Evolutionary conservation across 2,888 invertebrate genomes (phyloP), one percentile per base, ranked within the genome.

Genomic region (Plagodis dolabraria): DNA sequence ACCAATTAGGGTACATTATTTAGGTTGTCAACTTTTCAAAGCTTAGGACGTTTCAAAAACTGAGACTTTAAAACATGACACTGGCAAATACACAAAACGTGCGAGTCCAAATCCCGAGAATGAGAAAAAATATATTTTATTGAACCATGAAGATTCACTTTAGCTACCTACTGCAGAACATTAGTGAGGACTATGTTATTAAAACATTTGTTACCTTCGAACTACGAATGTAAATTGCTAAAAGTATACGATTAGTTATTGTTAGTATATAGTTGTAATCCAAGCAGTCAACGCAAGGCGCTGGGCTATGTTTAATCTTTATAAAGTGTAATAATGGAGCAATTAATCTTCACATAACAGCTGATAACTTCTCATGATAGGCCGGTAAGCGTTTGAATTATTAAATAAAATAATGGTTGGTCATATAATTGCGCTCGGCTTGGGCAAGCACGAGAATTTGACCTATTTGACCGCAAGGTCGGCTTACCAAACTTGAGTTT

Each of bases 391-490:
- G 72, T 76, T 77, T 75, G 77, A 79, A 83, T 82, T 81, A 83
- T 82, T 79, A 78, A 80, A 82, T 82, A 80, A 84, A 85, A 86
- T 89, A 89, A 88, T 87, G 76, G 79, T 65, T 67, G 73, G 80
- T 82, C 80, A 81, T 82, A 81, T 85, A 79, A 89, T 89, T 87
- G 82, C 75, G 80, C 74, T 89, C 33, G 22, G 53, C 44, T 60
- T 87, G 77, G 75, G 83, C 76, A 88, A 89, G 77, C 77, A 79
- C 80, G 78, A 79, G 79, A 77, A 81, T 85, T 80, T 80, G 85
- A 86, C 86, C 87, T 79, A 84, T 85, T 82, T 77, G 74, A 73
- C 58, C 63, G 74, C 86, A 84, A 90, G 89, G 89, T 72, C 84
- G 72, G 70, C 78, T 85, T 86, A 81, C 83, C 77, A 83, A 87